Percentiles rank a stretch among this genome's conserved stretches.
These are phyloP conservation scores for Lymantria dispar DNA, from an alignment of 2,888 invertebrate species.

Conservation along the genomic window DNA sequence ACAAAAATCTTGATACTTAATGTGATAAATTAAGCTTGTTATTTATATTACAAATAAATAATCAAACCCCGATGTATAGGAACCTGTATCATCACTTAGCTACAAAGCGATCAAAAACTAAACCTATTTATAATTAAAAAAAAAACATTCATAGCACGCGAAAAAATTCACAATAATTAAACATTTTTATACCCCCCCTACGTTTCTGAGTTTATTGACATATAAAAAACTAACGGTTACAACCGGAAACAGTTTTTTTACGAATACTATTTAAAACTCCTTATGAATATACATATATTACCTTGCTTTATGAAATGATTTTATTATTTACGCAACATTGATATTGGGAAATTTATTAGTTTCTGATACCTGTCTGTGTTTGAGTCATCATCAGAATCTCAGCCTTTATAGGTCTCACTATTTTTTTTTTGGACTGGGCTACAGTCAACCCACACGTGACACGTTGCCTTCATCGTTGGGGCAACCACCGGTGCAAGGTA, in stretches of 20 bases:
- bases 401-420: too few species aligned
- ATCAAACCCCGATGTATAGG: neutral
- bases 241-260: conserved; percentile 53
- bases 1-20: too few species aligned
- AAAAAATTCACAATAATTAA: conserved; percentile 35
- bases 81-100: neutral
- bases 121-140: neutral
- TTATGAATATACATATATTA: conserved; percentile 54
- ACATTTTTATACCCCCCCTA: conserved; percentile 43
- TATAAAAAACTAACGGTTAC: conserved; percentile 46
- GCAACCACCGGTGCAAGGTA: too few species aligned
- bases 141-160: conserved; percentile 4
- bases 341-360: conserved; percentile 11
- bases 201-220: conserved; percentile 39
- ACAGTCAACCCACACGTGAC: too few species aligned
- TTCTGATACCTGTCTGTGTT: too few species aligned
- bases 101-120: neutral
- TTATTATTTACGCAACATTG: conserved; percentile 62
- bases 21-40: too few species aligned
- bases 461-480: too few species aligned
- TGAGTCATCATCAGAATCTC: too few species aligned
- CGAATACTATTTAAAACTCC: conserved; percentile 22
- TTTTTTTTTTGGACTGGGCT: too few species aligned
- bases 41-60: too few species aligned
- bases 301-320: conserved; percentile 48